Evolutionary conservation across 53 echinoderm and acorn worm species (phyloP), one percentile per base, ranked within the genome.

Genomic region (Patiria pectinifera): DNA sequence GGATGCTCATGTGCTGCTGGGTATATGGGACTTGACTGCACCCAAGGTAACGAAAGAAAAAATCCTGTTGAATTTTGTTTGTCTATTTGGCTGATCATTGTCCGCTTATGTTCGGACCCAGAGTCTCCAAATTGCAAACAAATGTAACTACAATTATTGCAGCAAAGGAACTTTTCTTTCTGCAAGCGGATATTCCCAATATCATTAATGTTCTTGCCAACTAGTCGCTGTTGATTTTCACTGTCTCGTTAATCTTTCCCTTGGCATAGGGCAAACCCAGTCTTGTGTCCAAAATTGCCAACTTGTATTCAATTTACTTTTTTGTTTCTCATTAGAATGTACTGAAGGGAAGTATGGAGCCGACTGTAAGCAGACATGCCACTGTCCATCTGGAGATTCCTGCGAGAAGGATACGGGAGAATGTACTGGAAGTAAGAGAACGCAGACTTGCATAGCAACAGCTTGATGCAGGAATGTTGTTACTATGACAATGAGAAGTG

Each of bases 11-110:
- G 71, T 23, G 71, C 71, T 71, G 71, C 71, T 71, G 71, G 71
- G 71, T 71, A 84, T 48, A 83, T 1, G 70, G 91, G 92, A 62
- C 92, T 95, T 0, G 87, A 94, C 62, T 96, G 96, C 58, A 81
- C 77, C 49, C 69, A 82, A 84, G 93, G 96, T 96, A 49, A 49
- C 3, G 49, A n/a, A n/a, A n/a, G n/a, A n/a, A n/a, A n/a, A n/a
- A n/a, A n/a, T n/a, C n/a, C n/a, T n/a, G n/a, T n/a, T n/a, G n/a
- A n/a, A n/a, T n/a, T n/a, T n/a, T n/a, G n/a, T n/a, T n/a, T n/a
- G n/a, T n/a, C n/a, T n/a, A n/a, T n/a, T n/a, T n/a, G n/a, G n/a
- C n/a, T n/a, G n/a, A n/a, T n/a, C n/a, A n/a, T n/a, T n/a, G n/a
- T n/a, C n/a, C n/a, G n/a, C n/a, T n/a, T n/a, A n/a, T n/a, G n/a